Conservation (phyloP, 2,888 invertebrate species). For the Ophion ellenae region DNA sequence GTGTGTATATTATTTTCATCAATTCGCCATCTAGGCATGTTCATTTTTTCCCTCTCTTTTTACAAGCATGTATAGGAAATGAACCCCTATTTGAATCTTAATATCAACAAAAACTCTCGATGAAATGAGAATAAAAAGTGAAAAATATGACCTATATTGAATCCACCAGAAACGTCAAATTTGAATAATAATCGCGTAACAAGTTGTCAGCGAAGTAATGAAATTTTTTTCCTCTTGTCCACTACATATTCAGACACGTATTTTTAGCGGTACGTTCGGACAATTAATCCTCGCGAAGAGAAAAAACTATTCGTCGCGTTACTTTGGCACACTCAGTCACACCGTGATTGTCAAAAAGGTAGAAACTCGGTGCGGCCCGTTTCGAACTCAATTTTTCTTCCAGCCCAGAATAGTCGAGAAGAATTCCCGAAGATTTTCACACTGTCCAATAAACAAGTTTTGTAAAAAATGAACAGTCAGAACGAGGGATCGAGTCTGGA, state of each 20-base stretch:
- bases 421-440: background rate
- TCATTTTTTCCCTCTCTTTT: background rate
- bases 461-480: conserved; percentile 1
- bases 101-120: too few species aligned
- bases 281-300: background rate
- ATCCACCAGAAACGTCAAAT: background rate
- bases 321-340: background rate
- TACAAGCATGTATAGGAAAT: background rate
- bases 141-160: too few species aligned
- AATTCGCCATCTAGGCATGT: background rate
- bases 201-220: background rate
- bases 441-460: background rate
- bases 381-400: background rate
- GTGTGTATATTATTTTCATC: background rate
- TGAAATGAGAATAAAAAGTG: too few species aligned
- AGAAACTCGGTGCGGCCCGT: background rate
- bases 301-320: too few species aligned
- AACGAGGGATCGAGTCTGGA: background rate
- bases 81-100: background rate
- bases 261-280: background rate
- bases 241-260: background rate
- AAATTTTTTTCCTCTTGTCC: background rate
- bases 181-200: background rate
- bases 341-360: background rate
- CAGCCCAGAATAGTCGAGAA: background rate